Base-by-base conservation (phyloP, 2,113 vertebrate genomes). In the Burhinus bistriatus region DNA sequence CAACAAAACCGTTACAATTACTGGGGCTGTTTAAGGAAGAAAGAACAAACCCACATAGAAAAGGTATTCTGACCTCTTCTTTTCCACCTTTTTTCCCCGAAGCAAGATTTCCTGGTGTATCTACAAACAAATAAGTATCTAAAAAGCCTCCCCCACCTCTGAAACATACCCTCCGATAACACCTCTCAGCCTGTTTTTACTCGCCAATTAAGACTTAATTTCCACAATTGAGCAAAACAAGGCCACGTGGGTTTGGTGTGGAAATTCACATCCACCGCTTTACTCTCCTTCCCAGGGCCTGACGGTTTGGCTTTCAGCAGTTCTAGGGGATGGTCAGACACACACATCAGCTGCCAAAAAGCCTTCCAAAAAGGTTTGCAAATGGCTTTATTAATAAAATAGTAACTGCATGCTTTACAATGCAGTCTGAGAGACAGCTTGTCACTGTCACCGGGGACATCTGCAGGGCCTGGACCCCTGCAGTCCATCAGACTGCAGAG, bases 201-300 rank as follows among this genome's bases (percentile, higher is more conserved):
- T 81, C n/a, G 54, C 75, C 79, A 85, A n/a, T 30, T 87, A 79
- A 88, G 59, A 40, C 25, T 45, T 47, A 32, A 71, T 95, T 80
- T 83, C 75, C 70, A 42, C 14, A 6, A 9, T 3, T 47, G 70
- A 45, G 42, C 3, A 7, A 95, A 82, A 57, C 5, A 3, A 51
- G 51, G 16, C 22, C 32, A 3, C 1, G 1, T 8, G 27, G n/a
- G 18, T 19, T 87, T 59, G 38, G 11, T 26, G 21, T 52, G n/a
- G 61, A 64, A 62, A 52, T 25, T 27, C 5, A 1, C 12, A 10
- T 7, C 0, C 0, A 23, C 15, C 0, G 0, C 62, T 17, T 32
- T 12, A 4, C 3, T 62, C 12, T 32, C 14, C 7, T 7, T 40
- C 26, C 47, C 25, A 2, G 19, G 45, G 15, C n/a, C 29, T 5